These are phyloP conservation scores for Champsocephalus esox DNA, from an alignment of 2,797 vertebrate genomes.

Conservation along the genomic window DNA sequence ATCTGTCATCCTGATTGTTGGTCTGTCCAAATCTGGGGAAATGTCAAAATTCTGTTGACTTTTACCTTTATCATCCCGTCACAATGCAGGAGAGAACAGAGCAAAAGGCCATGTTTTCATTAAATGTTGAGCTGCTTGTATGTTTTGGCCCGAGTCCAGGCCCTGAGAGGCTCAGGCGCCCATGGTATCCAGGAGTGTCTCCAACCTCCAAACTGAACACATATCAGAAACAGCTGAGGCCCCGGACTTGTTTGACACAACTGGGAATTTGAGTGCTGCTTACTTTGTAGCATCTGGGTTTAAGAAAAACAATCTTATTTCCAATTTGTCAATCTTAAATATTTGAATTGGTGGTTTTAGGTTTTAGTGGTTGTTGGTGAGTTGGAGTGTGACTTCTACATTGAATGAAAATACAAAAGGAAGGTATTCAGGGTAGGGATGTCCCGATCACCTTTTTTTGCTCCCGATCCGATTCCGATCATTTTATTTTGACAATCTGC, in stretches of 20 bases:
- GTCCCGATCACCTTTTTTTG: too few species aligned
- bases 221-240: constrained; percentile 29
- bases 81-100: constrained; percentile 52
- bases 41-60: constrained; percentile 40
- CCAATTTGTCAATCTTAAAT: background rate
- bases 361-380: background rate
- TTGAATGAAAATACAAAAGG: background rate
- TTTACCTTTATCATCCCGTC: constrained; percentile 49
- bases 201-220: constrained; percentile 24
- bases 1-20: constrained; percentile 46
- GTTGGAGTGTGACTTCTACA: background rate
- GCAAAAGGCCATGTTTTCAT: constrained; percentile 59
- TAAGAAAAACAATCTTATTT: constrained; percentile 14
- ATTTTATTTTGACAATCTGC: too few species aligned
- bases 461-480: too few species aligned
- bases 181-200: constrained; percentile 40
- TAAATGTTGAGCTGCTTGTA: constrained; percentile 60
- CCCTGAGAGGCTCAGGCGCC: constrained; percentile 35
- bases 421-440: background rate
- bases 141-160: constrained; percentile 69
- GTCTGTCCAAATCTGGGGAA: constrained; percentile 42
- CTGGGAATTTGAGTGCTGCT: constrained; percentile 9
- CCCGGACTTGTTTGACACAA: constrained; percentile 8
- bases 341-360: background rate
- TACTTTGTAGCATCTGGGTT: constrained; percentile 3